Evolutionary conservation across 2,888 invertebrate genomes (phyloP), one percentile per base, ranked within the genome.

Genomic region (Trissolcus japonicus): DNA sequence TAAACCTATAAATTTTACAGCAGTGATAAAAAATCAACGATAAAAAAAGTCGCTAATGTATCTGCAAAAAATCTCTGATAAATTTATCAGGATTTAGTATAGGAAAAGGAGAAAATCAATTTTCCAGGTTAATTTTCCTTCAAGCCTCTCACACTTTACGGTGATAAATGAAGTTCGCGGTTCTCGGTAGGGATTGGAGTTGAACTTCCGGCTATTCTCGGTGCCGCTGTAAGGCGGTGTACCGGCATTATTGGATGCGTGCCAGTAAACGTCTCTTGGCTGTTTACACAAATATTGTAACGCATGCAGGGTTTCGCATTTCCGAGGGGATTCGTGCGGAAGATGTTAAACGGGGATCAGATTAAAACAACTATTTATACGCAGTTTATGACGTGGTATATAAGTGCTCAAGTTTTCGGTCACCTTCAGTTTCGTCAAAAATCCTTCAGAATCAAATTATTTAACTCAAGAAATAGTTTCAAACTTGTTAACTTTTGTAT

Each of bases 251-350:
- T 56, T 57, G 66, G 57, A 48, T 16, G 46, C 50, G 29, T 14
- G 68, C 68, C 68, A 68, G 46, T 46, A 67, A 60, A 46, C 25
- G 53, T 53, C 40, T 43, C 51, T 66, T 66, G 57, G 57, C 41
- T 57, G 35, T 57, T 66, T 51, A 16, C 57, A 56, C 54, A 46
- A 65, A 65, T 65, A 43, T 29, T 65, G 63, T 46, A 55, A 50
- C 17, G n/a, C 46, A 21, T 13, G 57, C 66, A 57, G 57, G 55
- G 55, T 66, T 66, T 56, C 48, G 21, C 41, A 40, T 54, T 63
- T 54, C 53, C 19, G 43, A 43, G 54, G 53, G 61, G 41, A 35
- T 41, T 53, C 51, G 35, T 6, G 51, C 41, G 62, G 50, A 62
- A 62, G 29, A 54, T 41, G 17, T 54, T 63, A 43, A 54, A 29